Conservation (phyloP, 2,888 invertebrate species). For the Ctenicera cuprea region DNA sequence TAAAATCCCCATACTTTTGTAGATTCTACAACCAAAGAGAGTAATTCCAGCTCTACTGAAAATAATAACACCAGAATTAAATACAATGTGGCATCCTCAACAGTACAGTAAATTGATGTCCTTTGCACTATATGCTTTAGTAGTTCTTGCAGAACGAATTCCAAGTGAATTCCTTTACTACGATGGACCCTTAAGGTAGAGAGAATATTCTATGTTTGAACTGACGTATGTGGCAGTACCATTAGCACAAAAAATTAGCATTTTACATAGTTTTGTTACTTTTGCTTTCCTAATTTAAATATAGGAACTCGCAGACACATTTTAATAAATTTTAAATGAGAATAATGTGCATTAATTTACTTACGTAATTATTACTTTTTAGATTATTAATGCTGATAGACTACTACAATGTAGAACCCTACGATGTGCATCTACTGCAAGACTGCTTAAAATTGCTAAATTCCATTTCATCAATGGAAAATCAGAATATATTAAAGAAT, state of each 20-base stretch:
- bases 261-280: too few relatives aligned
- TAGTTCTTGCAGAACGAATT: slow-evolving; percentile 61
- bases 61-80: slow-evolving; percentile 45
- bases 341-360: too few relatives aligned
- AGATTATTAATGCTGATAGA: slow-evolving; percentile 64
- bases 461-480: slow-evolving; percentile 30
- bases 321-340: too few relatives aligned
- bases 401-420: slow-evolving; percentile 55
- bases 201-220: too few relatives aligned
- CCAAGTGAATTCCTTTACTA: slow-evolving; percentile 62
- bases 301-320: too few relatives aligned
- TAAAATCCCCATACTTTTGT: not conserved
- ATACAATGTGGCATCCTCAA: slow-evolving; percentile 57
- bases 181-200: slow-evolving; percentile 64
- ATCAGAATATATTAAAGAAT: not conserved
- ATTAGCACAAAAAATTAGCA: too few relatives aligned
- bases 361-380: too few relatives aligned
- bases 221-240: too few relatives aligned
- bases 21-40: slow-evolving; percentile 42
- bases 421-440: slow-evolving; percentile 55
- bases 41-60: slow-evolving; percentile 48
- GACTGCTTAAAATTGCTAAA: slow-evolving; percentile 38
- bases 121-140: slow-evolving; percentile 61
- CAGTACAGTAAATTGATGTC: slow-evolving; percentile 63
- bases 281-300: too few relatives aligned